phyloP scores from a whole-genome alignment of 2,797 vertebrate genomes.

The Siniperca obscura region DNA sequence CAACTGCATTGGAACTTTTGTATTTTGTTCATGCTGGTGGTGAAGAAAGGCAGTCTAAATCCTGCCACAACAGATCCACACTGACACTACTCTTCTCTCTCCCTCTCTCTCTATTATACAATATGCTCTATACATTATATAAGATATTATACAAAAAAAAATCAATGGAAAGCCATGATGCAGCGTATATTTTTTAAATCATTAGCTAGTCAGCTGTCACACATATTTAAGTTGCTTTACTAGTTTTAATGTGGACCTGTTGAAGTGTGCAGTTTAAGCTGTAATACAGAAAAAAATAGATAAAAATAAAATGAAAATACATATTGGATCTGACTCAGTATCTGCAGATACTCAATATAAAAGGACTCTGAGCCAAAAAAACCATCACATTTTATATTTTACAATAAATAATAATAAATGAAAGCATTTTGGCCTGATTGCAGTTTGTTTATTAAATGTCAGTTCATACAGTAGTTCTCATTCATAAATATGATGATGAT shows the following conservation, averaged over 20 bases:
- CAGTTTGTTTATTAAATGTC: too few species aligned
- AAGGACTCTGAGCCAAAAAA: not conserved
- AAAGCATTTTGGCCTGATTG: not conserved
- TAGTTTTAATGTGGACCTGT: not conserved
- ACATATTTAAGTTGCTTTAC: not conserved
- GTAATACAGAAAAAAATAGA: not conserved
- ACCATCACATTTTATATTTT: not conserved
- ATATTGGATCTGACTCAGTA: not conserved
- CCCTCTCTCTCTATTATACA: not conserved
- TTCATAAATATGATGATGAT: not conserved
- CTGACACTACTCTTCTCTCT: not conserved
- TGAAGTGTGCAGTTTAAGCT: not conserved
- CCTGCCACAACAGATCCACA: slow-evolving; percentile 19
- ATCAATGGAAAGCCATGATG: not conserved
- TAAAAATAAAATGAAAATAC: not conserved
- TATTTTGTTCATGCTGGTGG: slow-evolving; percentile 30
- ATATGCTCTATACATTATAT: not conserved
- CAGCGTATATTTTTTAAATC: not conserved
- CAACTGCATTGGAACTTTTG: slow-evolving; percentile 49
- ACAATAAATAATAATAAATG: too few species aligned
- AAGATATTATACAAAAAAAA: not conserved
- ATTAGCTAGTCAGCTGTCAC: slow-evolving; percentile 2
- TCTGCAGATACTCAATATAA: not conserved
- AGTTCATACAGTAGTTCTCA: not conserved
- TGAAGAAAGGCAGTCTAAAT: slow-evolving; percentile 21